Evolutionary conservation across 2,888 invertebrate genomes (phyloP).

Genomic region (Coenonympha arcania): DNA sequence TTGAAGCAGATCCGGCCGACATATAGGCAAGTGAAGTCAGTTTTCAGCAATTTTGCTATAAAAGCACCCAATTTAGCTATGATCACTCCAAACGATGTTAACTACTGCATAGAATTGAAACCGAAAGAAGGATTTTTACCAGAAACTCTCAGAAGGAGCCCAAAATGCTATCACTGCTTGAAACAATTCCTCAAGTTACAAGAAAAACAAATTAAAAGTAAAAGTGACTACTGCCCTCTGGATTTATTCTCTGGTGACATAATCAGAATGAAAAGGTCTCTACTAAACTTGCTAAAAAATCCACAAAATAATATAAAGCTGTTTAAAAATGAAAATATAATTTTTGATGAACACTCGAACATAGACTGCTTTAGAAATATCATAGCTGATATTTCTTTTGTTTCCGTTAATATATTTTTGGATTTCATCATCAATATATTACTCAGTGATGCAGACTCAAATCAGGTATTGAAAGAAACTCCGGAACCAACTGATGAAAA

Average conservation of each 20-base stretch:
- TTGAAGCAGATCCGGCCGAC: conserved; percentile 49
- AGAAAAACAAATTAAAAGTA: conserved; percentile 60
- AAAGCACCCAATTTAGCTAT: conserved; percentile 61
- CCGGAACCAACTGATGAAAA: conserved; percentile 14
- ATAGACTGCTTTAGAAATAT: conserved; percentile 34
- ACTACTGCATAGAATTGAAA: conserved; percentile 77
- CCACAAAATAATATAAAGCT: conserved; percentile 79
- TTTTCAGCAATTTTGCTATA: conserved; percentile 57
- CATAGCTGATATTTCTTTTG: conserved; percentile 37
- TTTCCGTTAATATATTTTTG: conserved; percentile 39
- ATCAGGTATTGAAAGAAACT: conserved; percentile 25
- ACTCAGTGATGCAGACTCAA: conserved; percentile 30
- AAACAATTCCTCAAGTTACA: conserved; percentile 74
- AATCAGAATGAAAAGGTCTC: conserved; percentile 70
- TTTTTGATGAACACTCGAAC: conserved; percentile 44
- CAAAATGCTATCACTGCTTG: conserved; percentile 73
- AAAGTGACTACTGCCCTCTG: conserved; percentile 80
- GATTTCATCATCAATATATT: conserved; percentile 51
- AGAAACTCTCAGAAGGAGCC: conserved; percentile 41
- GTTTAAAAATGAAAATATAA: conserved; percentile 59
- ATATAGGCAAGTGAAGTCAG: conserved; percentile 57
- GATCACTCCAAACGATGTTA: conserved; percentile 39
- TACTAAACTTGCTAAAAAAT: conserved; percentile 64
- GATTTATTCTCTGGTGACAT: conserved; percentile 79
- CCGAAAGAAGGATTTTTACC: conserved; percentile 78